These are phyloP conservation scores for Psittacula cyanocephala DNA, from an alignment of 2,113 vertebrate species.

Conservation along the genomic window DNA sequence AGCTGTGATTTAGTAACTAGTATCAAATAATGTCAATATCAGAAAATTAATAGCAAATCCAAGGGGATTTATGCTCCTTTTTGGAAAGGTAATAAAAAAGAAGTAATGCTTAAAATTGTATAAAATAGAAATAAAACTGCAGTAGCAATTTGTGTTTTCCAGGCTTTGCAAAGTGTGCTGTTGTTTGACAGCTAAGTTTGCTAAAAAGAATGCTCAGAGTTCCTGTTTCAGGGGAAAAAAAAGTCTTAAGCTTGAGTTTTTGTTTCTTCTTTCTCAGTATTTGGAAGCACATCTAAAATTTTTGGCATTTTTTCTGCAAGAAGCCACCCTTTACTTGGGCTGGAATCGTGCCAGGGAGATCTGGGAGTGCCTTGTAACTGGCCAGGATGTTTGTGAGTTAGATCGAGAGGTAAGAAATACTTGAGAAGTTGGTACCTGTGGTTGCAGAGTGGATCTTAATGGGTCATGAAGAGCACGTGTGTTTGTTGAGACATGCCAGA, in stretches of 20 bases:
- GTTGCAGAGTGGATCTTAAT: background rate
- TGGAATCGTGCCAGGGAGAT: constrained; percentile 98
- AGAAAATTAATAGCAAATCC: background rate
- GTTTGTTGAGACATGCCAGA: background rate
- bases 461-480: background rate
- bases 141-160: background rate
- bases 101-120: background rate
- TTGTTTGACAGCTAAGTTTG: background rate
- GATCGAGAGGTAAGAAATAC: constrained; percentile 89
- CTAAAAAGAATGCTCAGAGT: background rate
- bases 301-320: constrained; percentile 99
- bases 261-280: constrained; percentile 79
- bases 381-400: constrained; percentile 93
- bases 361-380: constrained; percentile 97
- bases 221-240: background rate
- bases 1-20: background rate
- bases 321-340: constrained; percentile 95
- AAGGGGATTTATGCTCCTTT: background rate
- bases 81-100: background rate
- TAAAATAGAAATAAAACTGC: background rate
- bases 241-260: constrained; percentile 40
- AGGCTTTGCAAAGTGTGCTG: background rate
- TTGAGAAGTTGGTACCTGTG: background rate
- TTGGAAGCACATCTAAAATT: constrained; percentile 97
- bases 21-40: background rate